Evolutionary conservation across 23 tunicate genomes (phyloP).

Genomic region (Trididemnum clinides): DNA sequence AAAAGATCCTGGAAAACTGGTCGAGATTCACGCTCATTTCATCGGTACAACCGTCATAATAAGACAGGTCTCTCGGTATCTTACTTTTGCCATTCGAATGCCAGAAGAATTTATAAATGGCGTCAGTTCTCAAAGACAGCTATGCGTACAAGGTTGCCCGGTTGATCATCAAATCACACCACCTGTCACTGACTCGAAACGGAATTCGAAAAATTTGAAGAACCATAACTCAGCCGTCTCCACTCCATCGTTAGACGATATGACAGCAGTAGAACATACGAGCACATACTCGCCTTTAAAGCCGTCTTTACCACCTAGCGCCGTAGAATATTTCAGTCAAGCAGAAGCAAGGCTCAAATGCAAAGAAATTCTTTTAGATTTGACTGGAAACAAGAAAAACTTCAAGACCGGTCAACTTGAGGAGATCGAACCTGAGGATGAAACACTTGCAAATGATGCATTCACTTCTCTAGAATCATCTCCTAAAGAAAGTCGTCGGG

Average conservation of each 20-base stretch:
- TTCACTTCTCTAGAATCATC: constrained; percentile 42
- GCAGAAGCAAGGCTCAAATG: constrained; percentile 69
- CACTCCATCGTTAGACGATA: not conserved
- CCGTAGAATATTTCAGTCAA: constrained; percentile 35
- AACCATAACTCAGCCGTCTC: not conserved
- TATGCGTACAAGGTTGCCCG: constrained; percentile 82
- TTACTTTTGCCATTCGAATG: constrained; percentile 80
- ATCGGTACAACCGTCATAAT: constrained; percentile 83
- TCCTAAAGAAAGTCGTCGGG: not conserved
- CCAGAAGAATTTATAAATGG: constrained; percentile 65
- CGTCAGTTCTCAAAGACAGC: constrained; percentile 35
- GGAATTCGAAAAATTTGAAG: not conserved
- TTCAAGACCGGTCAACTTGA: not conserved
- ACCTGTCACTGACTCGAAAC: not conserved
- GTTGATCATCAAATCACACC: constrained; percentile 26
- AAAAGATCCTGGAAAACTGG: constrained; percentile 24
- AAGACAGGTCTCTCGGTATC: constrained; percentile 59
- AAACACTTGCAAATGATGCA: constrained; percentile 11
- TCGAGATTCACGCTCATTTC: constrained; percentile 59
- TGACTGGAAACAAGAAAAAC: not conserved
- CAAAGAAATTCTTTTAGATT: constrained; percentile 48
- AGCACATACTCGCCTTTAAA: not conserved
- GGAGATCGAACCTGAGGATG: not conserved
- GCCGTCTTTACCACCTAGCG: not conserved
- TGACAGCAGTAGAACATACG: not conserved